Evolutionary conservation across 2,888 invertebrate species (phyloP).

Genomic region (Zootermopsis nevadensis): DNA sequence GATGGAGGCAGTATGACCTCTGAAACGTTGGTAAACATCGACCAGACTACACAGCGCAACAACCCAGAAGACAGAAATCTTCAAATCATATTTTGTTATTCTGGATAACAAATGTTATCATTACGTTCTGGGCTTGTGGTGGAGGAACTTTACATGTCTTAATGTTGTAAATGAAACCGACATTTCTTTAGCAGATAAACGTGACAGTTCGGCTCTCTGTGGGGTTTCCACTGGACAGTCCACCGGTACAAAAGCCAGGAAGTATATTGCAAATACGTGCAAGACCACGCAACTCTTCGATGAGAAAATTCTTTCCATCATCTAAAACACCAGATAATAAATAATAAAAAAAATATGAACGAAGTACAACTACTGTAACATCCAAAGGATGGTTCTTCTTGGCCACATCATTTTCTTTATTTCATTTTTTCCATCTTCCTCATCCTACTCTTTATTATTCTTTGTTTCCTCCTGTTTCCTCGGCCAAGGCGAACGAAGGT

Average conservation of each 20-base stretch:
- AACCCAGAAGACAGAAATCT: no score
- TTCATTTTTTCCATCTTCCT: not conserved
- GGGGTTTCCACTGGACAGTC: not conserved
- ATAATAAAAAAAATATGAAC: not conserved
- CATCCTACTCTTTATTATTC: slow-evolving; percentile 11
- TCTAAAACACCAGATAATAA: not conserved
- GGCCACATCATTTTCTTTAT: not conserved
- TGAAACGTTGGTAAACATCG: no score
- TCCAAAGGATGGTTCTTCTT: not conserved
- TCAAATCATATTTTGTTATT: no score
- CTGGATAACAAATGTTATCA: no score
- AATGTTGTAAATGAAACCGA: not conserved
- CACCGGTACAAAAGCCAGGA: not conserved
- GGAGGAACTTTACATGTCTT: not conserved
- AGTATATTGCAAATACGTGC: slow-evolving; percentile 6
- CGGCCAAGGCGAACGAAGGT: slow-evolving; percentile 49
- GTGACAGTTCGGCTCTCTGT: not conserved
- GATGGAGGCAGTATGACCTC: no score
- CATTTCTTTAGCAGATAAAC: not conserved
- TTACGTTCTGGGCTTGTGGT: no score
- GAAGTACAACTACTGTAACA: not conserved
- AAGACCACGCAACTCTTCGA: not conserved
- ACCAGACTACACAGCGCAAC: no score
- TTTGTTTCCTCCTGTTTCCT: slow-evolving; percentile 35
- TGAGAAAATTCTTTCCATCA: slow-evolving; percentile 18